phyloP scores from a whole-genome alignment of 2,888 invertebrate species.

The Melanotus villosus region DNA sequence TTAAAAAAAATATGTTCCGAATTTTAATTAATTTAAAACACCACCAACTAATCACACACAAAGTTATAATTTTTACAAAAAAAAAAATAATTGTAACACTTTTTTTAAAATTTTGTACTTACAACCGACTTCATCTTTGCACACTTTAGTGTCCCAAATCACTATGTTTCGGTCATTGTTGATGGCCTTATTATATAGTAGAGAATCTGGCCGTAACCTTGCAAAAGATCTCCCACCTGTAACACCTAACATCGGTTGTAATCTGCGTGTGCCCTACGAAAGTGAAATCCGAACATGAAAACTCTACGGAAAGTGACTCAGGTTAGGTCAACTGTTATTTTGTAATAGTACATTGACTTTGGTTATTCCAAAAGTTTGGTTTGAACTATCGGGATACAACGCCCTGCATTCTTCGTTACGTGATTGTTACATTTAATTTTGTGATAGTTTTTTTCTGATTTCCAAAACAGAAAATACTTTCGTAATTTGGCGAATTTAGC shows the following conservation, averaged over 20 bases:
- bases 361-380: background rate
- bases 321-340: conserved; percentile 13
- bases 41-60: too few species aligned
- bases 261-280: conserved; percentile 34
- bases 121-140: conserved; percentile 32
- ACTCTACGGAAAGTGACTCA: conserved; percentile 24
- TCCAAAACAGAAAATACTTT: too few species aligned
- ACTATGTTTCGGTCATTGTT: conserved; percentile 4
- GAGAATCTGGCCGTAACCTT: conserved; percentile 40
- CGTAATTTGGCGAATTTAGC: too few species aligned
- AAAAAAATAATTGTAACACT: background rate
- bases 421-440: too few species aligned
- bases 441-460: too few species aligned
- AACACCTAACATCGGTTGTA: background rate
- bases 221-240: conserved; percentile 35
- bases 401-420: too few species aligned
- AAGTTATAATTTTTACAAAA: too few species aligned
- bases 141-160: conserved; percentile 8
- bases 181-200: conserved; percentile 37
- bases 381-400: background rate
- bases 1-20: too few species aligned
- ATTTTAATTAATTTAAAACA: too few species aligned
- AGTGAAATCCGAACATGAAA: conserved; percentile 27
- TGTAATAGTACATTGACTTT: conserved; percentile 20
- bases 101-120: conserved; percentile 16